These are phyloP conservation scores for Ibycter americanus DNA, from an alignment of 2,797 vertebrate species.

Conservation along the genomic window DNA sequence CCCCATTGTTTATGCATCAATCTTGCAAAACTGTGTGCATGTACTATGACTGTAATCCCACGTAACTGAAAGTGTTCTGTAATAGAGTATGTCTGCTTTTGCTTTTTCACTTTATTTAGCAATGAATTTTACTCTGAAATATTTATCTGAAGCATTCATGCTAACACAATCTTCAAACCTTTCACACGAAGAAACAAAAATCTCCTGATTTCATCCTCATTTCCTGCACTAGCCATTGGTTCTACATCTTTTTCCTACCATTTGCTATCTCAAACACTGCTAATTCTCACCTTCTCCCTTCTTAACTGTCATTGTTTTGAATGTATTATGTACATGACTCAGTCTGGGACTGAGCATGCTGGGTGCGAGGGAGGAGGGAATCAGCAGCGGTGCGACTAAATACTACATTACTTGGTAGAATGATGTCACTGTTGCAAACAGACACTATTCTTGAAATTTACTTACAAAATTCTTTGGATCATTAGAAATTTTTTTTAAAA, in stretches of 20 bases:
- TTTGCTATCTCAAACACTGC: background rate
- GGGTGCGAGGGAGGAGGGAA: background rate
- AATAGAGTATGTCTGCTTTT: background rate
- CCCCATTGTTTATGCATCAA: background rate
- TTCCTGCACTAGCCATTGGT: background rate
- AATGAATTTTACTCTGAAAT: background rate
- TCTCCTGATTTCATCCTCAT: background rate
- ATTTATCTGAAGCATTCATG: background rate
- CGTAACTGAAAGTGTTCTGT: background rate
- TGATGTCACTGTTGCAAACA: background rate
- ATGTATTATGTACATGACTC: background rate
- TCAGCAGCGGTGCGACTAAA: background rate
- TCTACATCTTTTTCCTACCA: background rate
- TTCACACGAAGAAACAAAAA: background rate
- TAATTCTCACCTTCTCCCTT: background rate
- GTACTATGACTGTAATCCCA: background rate
- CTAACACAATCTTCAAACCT: background rate
- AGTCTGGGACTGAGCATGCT: rapidly evolving
- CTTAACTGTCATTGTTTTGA: background rate
- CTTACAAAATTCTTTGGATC: background rate
- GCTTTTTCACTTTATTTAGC: background rate
- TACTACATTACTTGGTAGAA: background rate
- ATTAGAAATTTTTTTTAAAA: background rate
- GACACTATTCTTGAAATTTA: background rate
- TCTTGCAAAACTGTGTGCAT: background rate